Base-by-base conservation (phyloP, 2,113 vertebrate species). In the Zingel zingel region DNA sequence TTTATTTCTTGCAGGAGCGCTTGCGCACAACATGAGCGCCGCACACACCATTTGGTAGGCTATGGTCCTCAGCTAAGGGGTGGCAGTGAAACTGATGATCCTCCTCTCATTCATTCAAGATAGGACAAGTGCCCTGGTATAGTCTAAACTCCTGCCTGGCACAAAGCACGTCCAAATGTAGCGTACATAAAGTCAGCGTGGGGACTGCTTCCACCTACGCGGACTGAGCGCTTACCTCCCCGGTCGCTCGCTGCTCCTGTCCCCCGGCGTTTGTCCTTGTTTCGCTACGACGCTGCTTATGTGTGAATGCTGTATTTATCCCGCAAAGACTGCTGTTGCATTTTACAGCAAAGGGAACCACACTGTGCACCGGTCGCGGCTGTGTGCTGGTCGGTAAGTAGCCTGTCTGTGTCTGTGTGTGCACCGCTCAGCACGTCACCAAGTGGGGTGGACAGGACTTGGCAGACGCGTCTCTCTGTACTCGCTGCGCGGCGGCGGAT, bases 181-280 rank as follows among this genome's bases (percentile, higher is more conserved):
- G 79, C 73, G 64, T 16, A 9, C 36, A 36, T 6, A 2, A 19
- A 62, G 78, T 56, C 33, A 57, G 89, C 76, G 69, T 5, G 79
- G 58, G 36, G 63, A 15, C 58, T 15, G 79, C 13, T 16, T 58
- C 48, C 77, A 73, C 66, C 73, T 51, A 15, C 74, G 57, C 79
- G 8, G 69, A 14, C 75, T 30, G 86, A 76, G 87, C 82, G 79
- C 93, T 95, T 92, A 95, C 95, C 95, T 95, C 86, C 79, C 50
- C 85, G 84, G 85, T 74, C 76, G 87, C 90, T 88, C 88, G 90
- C 86, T 80, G 83, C 86, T 89, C 80, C 90, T 76, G 86, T 86
- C 82, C 82, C 83, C 91, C 83, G 84, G 92, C 82, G 90, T 88
- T 57, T 59, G 92, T 94, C 93, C 93, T 92, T 89, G 91, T 93